Percentiles rank a stretch among this genome's conserved stretches.
Conservation (phyloP, 2,113 vertebrate species). For the Thalassoma bifasciatum region DNA sequence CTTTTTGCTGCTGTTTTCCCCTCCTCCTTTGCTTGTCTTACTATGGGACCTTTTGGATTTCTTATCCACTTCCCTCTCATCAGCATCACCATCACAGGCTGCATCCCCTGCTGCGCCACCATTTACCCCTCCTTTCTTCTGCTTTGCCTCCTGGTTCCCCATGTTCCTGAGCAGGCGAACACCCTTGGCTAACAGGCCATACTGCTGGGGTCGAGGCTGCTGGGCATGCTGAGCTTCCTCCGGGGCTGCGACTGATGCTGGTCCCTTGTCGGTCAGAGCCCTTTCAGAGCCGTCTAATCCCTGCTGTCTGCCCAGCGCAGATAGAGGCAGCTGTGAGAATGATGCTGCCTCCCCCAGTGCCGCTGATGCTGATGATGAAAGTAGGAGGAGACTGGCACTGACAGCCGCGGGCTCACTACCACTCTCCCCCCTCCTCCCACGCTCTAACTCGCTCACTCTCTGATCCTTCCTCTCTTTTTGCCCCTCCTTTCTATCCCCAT, state of each 20-base stretch:
- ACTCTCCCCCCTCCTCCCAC: constrained; percentile 79
- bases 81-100: constrained; percentile 76
- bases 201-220: constrained; percentile 64
- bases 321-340: constrained; percentile 73
- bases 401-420: constrained; percentile 77
- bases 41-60: constrained; percentile 87
- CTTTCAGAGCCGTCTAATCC: constrained; percentile 72
- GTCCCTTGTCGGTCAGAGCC: constrained; percentile 54
- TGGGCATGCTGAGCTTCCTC: constrained; percentile 52
- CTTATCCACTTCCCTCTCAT: constrained; percentile 87
- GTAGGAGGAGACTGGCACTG: constrained; percentile 74
- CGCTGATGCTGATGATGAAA: constrained; percentile 74
- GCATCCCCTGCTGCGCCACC: constrained; percentile 72
- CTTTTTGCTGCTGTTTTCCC: constrained; percentile 82
- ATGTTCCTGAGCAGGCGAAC: constrained; percentile 84
- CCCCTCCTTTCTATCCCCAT: constrained; percentile 82
- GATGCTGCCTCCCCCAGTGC: constrained; percentile 58
- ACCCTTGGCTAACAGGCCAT: constrained; percentile 87
- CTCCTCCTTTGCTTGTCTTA: constrained; percentile 82
- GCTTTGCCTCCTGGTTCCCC: constrained; percentile 97
- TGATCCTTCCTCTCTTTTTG: constrained; percentile 81
- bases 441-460: constrained; percentile 80
- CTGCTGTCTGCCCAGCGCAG: constrained; percentile 78
- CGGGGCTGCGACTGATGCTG: constrained; percentile 32
- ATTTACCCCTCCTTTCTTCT: constrained; percentile 84